Percentiles rank a stretch among this genome's conserved stretches.
phyloP scores from a whole-genome alignment of 2,797 vertebrate species.

The Pipistrellus nathusii region DNA sequence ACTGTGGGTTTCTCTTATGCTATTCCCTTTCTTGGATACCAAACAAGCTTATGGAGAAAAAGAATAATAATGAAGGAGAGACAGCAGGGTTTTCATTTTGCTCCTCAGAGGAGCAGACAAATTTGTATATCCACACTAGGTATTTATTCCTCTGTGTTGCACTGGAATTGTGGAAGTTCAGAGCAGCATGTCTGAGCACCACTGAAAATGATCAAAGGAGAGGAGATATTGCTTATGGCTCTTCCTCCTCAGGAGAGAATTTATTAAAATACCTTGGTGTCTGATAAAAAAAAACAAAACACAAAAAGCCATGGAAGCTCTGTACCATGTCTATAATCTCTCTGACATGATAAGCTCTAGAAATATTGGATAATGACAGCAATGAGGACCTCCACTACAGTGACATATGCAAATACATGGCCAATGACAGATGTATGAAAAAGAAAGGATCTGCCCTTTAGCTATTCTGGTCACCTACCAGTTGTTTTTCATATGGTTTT shows the following conservation, averaged over 20 bases:
- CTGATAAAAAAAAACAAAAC: background rate
- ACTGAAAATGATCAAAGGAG: background rate
- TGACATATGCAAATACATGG: background rate
- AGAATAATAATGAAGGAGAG: background rate
- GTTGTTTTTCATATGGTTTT: background rate
- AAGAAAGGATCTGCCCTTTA: background rate
- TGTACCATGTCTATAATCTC: background rate
- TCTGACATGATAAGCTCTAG: background rate
- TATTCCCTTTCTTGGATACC: constrained; percentile 42
- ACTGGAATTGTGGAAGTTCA: background rate
- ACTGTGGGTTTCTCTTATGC: background rate
- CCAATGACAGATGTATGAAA: background rate
- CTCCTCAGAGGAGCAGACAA: background rate
- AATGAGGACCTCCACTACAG: background rate
- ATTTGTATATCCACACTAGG: background rate
- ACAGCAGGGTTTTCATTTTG: background rate
- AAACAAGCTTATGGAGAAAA: background rate
- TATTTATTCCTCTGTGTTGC: background rate
- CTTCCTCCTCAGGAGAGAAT: background rate
- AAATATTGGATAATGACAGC: background rate
- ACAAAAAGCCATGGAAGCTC: background rate
- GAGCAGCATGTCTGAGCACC: background rate
- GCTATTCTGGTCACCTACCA: background rate
- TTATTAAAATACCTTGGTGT: background rate
- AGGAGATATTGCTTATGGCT: accelerated